Conservation (phyloP, 2,888 invertebrate species). For the Molorchus minor region DNA sequence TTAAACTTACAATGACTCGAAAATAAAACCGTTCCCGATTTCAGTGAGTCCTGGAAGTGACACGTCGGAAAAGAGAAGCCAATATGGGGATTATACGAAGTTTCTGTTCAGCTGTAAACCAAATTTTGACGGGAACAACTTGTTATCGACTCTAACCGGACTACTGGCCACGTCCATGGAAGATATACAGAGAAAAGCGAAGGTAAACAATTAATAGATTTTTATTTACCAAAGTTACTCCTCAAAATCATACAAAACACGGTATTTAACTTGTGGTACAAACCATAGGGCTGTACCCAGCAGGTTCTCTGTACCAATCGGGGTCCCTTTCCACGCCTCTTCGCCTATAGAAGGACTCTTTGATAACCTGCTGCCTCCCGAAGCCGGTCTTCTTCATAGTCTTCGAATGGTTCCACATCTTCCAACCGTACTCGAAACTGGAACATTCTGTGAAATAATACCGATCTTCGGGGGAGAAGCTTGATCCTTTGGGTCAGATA, state of each 20-base stretch:
- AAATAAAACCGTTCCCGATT: too few relatives aligned
- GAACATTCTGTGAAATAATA: slow-evolving; percentile 65
- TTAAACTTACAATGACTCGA: too few relatives aligned
- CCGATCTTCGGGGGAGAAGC: slow-evolving; percentile 67
- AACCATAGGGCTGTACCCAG: slow-evolving; percentile 57
- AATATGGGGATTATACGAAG: slow-evolving; percentile 11
- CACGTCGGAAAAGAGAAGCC: neutral
- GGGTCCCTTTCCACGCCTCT: slow-evolving; percentile 68
- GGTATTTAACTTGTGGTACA: slow-evolving; percentile 47
- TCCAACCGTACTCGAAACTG: slow-evolving; percentile 70
- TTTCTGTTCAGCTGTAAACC: slow-evolving; percentile 17
- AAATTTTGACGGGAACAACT: slow-evolving; percentile 18
- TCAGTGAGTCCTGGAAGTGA: neutral
- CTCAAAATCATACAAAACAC: slow-evolving; percentile 2
- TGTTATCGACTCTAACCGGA: slow-evolving; percentile 32
- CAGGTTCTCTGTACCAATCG: slow-evolving; percentile 65
- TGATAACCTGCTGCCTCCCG: slow-evolving; percentile 66
- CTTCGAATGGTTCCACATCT: slow-evolving; percentile 63
- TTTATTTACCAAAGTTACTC: neutral
- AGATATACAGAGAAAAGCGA: slow-evolving; percentile 31
- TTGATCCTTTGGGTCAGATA: slow-evolving; percentile 66
- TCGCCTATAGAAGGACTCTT: slow-evolving; percentile 68
- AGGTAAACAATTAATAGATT: slow-evolving; percentile 33
- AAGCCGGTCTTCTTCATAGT: slow-evolving; percentile 56
- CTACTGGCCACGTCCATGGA: slow-evolving; percentile 25